A percentile compares a stretch with the other conserved stretches of the same genome.
phyloP scores from a whole-genome alignment of 2,113 vertebrate genomes.

The Platycercus adscitus region DNA sequence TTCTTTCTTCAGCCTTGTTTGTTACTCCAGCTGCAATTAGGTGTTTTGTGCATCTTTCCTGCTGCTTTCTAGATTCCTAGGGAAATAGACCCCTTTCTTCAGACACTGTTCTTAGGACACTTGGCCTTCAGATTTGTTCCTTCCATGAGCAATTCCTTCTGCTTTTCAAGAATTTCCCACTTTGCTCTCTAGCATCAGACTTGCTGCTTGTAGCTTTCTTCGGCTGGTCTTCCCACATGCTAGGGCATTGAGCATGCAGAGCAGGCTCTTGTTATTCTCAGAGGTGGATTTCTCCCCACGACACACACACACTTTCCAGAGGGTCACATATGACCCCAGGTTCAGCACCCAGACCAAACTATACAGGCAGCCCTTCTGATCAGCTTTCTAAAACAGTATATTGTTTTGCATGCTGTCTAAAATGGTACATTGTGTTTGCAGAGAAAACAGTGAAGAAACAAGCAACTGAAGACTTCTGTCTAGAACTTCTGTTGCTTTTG shows the following conservation, averaged over 20 bases:
- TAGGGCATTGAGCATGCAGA: neutral
- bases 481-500: neutral
- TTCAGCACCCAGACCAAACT: neutral
- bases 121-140: neutral
- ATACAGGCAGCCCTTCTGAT: neutral
- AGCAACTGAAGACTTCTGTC: neutral
- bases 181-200: neutral
- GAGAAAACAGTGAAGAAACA: neutral
- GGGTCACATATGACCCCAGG: neutral
- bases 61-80: neutral
- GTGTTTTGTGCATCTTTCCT: neutral
- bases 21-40: neutral
- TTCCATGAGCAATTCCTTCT: neutral
- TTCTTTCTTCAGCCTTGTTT: neutral
- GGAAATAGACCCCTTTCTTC: neutral
- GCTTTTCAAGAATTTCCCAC: neutral
- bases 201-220: neutral
- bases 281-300: accelerated
- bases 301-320: neutral
- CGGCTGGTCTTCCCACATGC: accelerated
- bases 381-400: neutral
- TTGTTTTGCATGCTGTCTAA: neutral
- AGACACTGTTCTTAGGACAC: neutral
- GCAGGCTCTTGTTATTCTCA: neutral
- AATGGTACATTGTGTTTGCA: neutral